These are phyloP conservation scores for Cephus pygmeus DNA, from an alignment of 2,888 invertebrate species.

Conservation along the genomic window DNA sequence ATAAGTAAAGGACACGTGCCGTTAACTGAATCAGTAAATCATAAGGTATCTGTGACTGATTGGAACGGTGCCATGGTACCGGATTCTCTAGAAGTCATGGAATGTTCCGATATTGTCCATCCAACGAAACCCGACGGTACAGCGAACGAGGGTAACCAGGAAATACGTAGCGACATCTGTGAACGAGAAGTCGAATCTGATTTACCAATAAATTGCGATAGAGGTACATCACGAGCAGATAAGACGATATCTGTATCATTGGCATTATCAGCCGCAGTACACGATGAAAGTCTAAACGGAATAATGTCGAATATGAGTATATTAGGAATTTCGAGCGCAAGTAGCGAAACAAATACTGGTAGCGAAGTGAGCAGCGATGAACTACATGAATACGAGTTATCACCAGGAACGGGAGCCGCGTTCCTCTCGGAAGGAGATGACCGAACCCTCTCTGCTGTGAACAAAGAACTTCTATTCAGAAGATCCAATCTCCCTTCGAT, in stretches of 20 bases:
- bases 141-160: background rate
- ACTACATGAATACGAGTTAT: conserved; percentile 52
- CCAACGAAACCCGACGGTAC: background rate
- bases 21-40: background rate
- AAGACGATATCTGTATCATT: conserved; percentile 29
- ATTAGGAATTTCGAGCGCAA: conserved; percentile 17
- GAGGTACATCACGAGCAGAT: conserved; percentile 23
- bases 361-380: conserved; percentile 58
- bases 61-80: conserved; percentile 52
- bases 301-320: conserved; percentile 10
- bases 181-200: background rate
- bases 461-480: conserved; percentile 5
- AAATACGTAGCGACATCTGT: background rate
- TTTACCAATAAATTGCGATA: background rate
- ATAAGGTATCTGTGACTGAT: background rate
- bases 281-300: conserved; percentile 17
- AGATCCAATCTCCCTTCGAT: background rate
- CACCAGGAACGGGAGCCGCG: conserved; percentile 6
- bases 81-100: conserved; percentile 53
- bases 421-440: background rate
- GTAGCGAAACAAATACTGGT: conserved; percentile 48
- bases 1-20: background rate
- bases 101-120: conserved; percentile 4
- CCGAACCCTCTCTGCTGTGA: conserved; percentile 3
- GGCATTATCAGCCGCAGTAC: conserved; percentile 13